These are phyloP conservation scores for Pteria penguin DNA, from an alignment of 2,888 invertebrate species.

Conservation along the genomic window DNA sequence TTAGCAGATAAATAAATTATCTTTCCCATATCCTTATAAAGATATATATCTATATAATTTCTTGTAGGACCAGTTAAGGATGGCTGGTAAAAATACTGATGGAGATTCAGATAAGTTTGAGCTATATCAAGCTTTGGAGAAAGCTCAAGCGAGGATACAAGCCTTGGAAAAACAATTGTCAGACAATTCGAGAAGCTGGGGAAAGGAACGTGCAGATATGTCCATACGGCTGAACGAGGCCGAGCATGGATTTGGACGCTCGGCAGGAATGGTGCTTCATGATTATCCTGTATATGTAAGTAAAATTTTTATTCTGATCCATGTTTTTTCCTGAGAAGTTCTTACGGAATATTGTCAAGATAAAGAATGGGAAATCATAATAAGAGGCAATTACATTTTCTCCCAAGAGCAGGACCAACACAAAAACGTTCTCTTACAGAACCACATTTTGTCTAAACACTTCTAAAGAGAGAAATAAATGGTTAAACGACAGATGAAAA, in stretches of 20 bases:
- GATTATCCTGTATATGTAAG: conserved; percentile 69
- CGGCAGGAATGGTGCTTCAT: conserved; percentile 68
- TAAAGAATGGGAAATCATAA: neutral
- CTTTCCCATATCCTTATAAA: too few species aligned
- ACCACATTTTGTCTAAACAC: too few species aligned
- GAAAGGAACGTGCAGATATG: conserved; percentile 76
- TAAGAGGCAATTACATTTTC: neutral
- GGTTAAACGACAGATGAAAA: too few species aligned
- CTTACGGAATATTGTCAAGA: neutral
- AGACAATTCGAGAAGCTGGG: conserved; percentile 77
- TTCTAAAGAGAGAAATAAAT: too few species aligned
- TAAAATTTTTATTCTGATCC: too few species aligned
- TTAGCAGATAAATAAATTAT: too few species aligned
- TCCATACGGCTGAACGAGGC: conserved; percentile 71
- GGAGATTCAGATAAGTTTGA: conserved; percentile 73
- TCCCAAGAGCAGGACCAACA: too few species aligned
- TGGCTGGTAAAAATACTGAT: conserved; percentile 50
- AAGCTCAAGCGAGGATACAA: conserved; percentile 74
- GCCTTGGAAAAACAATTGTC: conserved; percentile 78
- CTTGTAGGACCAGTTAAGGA: conserved; percentile 62
- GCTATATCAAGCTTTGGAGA: conserved; percentile 75
- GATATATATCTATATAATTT: too few species aligned
- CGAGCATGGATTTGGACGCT: conserved; percentile 72
- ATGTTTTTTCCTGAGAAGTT: neutral
- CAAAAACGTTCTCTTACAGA: too few species aligned